Conservation (phyloP, 2,888 invertebrate genomes). For the Aporophyla nigra region DNA sequence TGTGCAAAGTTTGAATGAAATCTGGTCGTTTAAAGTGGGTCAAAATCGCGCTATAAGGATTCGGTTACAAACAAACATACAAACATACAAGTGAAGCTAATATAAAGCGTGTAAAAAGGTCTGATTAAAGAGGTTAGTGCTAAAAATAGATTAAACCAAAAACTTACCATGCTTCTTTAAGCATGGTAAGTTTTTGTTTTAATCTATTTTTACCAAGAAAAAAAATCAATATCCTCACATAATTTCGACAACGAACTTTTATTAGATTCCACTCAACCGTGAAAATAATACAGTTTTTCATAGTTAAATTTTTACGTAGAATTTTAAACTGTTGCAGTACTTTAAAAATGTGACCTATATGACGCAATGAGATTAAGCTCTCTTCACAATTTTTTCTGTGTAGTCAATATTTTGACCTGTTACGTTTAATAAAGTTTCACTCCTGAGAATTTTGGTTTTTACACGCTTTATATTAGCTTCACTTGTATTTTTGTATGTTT, state of each 20-base stretch:
- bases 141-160: neutral
- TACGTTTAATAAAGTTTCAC: neutral
- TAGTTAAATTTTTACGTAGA: slow-evolving; percentile 15
- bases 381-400: neutral
- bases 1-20: no score
- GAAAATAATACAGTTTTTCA: slow-evolving; percentile 16
- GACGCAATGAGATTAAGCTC: slow-evolving; percentile 4
- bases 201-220: no score
- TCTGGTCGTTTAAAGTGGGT: no score
- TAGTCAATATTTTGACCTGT: slow-evolving; percentile 10
- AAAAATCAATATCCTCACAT: neutral
- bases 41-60: no score
- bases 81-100: no score
- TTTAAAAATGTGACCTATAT: slow-evolving; percentile 14
- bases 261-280: slow-evolving; percentile 2
- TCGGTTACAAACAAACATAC: no score
- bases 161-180: neutral
- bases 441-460: neutral
- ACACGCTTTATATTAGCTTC: no score
- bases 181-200: no score
- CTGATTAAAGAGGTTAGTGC: neutral
- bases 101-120: no score
- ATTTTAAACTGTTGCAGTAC: slow-evolving; percentile 4
- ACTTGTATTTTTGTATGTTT: no score
- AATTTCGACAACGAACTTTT: slow-evolving; percentile 2